Evolutionary conservation across 2,888 invertebrate species (phyloP), one percentile per base, ranked within the genome.

Genomic region (Plebejus argus): DNA sequence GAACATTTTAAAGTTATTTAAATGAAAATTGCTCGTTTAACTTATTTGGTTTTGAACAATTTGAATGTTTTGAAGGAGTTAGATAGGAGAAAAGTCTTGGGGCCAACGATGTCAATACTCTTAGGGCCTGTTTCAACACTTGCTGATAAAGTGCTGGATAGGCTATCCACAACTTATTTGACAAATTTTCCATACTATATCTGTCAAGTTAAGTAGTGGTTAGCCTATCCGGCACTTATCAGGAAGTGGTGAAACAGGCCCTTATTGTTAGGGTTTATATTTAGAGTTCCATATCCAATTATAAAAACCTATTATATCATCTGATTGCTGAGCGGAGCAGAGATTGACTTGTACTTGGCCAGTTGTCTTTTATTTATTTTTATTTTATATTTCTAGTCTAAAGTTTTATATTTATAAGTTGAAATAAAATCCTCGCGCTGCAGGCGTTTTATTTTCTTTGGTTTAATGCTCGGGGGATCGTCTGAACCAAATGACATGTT

Each of bases 381-480:
- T 53, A 15, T 28, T 66, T 15, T 15, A 28, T 23, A 10, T 61
- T 61, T 61, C 61, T 20, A 61, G 61, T 66, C 66, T 28, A 33
- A 66, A 15, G 1, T 28, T 66, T 12, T 45, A 45, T 66, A 33
- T 66, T 18, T 66, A 2, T 28, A 28, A 28, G 66, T 6, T 53
- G 15, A 61, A 61, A 61, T 61, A 33, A 66, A 66, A 66, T 66
- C 28, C 28, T 66, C 28, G 66, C 61, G 61, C 23, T 66, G 23
- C 61, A 66, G 28, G 18, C 15, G 15, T 66, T 66, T 28, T 66
- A 33, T 66, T 66, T 66, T 18, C 66, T 66, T 66, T 28, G 28
- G 66, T 66, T 66, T 66, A 33, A 3, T 33, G 15, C 66, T 66
- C 66, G 15, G 28, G 66, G 28, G 66, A 66, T 66, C 66, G 66